Evolutionary conservation across 1,140 invertebrate species (phyloP), one percentile per base, ranked within the genome.

Genomic region (Papilio polyxenes): DNA sequence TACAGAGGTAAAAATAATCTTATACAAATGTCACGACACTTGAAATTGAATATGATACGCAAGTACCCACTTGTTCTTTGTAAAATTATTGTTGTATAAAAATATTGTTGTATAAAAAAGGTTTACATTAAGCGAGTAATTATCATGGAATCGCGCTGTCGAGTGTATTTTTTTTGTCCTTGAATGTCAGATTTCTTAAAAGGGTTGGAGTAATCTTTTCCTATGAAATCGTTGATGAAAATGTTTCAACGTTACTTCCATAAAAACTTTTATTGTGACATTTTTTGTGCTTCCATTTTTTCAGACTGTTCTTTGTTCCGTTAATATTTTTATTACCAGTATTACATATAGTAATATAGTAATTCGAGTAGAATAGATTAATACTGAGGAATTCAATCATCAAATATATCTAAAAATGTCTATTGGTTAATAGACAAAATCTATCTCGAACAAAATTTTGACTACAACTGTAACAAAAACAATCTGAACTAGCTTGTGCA

Each of bases 171-270:
- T 65, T 31, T 65, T 11, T 37, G 65, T 72, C 31, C 65, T 72
- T 72, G 65, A 40, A 72, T 72, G 65, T 72, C 65, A 31, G 65
- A 72, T 72, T 72, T 72, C 65, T 72, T 72, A 72, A 72, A 72
- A 72, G 65, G 65, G 65, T 72, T 72, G 65, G 13, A 72, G 65
- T 72, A 72, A 72, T 72, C 23, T 72, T 72, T 72, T 72, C 7
- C 31, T 72, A 72, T 37, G 65, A 20, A 40, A 72, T 23, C 65
- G 10, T 72, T 72, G 65, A 72, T 72, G 65, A 72, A 72, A 72
- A 72, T 72, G 65, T 72, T 72, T 72, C 37, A 72, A 72, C 37
- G n/a, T 37, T 72, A 17, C 31, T 37, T 7, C 4, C 31, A 37
- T 72, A 40, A 72, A 72, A 72, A 37, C 31, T 40, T 72, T 72